Conservation (phyloP, 1,140 invertebrate species). For the Manduca sexta region DNA sequence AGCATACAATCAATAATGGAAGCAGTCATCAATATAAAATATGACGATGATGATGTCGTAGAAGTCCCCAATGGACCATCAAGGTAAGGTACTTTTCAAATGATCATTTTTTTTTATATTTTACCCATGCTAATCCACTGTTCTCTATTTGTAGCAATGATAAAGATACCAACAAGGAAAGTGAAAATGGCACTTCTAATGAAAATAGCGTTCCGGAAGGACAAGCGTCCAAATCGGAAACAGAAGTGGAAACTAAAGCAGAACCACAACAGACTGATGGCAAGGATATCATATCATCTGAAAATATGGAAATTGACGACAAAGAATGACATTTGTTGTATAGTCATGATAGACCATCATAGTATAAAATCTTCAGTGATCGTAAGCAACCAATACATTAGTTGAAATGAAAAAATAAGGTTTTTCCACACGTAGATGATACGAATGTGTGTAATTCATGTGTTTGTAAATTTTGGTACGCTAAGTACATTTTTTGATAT, state of each 20-base stretch:
- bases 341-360: background rate
- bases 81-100: too few species aligned
- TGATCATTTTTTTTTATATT: too few species aligned
- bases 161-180: background rate
- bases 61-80: conserved; percentile 58
- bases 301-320: conserved; percentile 17
- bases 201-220: background rate
- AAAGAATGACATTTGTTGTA: conserved; percentile 5
- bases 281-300: conserved; percentile 4
- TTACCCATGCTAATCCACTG: too few species aligned
- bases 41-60: conserved; percentile 63
- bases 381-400: too few species aligned
- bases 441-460: too few species aligned
- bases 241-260: background rate
- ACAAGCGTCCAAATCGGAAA: background rate
- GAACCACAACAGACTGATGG: background rate
- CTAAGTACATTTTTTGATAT: too few species aligned
- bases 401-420: too few species aligned
- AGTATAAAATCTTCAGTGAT: too few species aligned
- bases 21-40: conserved; percentile 66
- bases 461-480: too few species aligned
- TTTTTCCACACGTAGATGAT: too few species aligned
- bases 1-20: conserved; percentile 62
- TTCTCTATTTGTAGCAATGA: conserved; percentile 3
- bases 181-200: background rate